Conservation (phyloP, 2,888 invertebrate species). For the Colletes collaris region DNA sequence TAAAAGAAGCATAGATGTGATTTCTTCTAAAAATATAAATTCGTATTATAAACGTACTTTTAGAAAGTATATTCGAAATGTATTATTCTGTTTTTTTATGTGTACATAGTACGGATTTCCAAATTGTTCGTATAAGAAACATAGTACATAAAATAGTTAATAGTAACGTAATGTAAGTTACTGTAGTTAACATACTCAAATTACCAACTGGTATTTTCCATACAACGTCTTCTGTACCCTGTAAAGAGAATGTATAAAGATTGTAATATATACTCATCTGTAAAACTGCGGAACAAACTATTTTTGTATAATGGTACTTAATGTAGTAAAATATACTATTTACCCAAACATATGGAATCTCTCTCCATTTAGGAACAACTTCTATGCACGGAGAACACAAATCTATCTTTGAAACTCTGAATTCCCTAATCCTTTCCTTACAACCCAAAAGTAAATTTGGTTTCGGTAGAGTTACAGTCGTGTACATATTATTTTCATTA, state of each 20-base stretch:
- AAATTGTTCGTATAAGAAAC: constrained; percentile 68
- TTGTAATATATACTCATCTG: constrained; percentile 3
- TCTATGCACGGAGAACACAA: constrained; percentile 76
- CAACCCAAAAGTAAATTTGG: constrained; percentile 77
- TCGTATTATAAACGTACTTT: neutral
- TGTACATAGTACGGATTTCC: constrained; percentile 33
- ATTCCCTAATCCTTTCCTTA: constrained; percentile 70
- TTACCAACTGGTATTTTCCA: constrained; percentile 79
- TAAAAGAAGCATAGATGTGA: neutral
- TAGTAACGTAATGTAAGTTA: constrained; percentile 72
- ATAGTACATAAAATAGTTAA: constrained; percentile 71
- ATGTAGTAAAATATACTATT: constrained; percentile 6
- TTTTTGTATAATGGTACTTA: constrained; percentile 1
- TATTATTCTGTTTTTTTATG: constrained; percentile 52
- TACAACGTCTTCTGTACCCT: constrained; percentile 69
- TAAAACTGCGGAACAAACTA: neutral
- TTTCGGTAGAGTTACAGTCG: constrained; percentile 67
- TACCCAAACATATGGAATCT: constrained; percentile 75
- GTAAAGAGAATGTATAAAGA: constrained; percentile 35
- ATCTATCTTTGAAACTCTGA: constrained; percentile 73
- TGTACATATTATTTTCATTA: constrained; percentile 60
- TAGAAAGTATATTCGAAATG: neutral
- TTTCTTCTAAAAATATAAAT: neutral
- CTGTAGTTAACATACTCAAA: constrained; percentile 53
- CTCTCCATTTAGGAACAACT: constrained; percentile 75